Percentiles rank a stretch among this genome's conserved stretches.
Evolutionary conservation across 2,888 invertebrate species (phyloP).

Genomic region (Cryptus armator): DNA sequence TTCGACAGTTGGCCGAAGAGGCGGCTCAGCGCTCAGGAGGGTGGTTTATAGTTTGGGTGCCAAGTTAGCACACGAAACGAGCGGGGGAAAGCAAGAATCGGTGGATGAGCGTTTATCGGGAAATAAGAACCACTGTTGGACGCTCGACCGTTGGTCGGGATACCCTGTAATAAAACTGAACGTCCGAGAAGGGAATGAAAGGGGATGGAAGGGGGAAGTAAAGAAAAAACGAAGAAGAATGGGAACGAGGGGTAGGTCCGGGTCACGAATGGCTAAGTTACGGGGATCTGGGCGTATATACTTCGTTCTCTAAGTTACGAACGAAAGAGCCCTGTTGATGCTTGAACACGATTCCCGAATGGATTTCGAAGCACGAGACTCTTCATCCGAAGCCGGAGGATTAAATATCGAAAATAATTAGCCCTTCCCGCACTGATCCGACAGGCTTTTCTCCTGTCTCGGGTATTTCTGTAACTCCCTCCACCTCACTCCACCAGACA

Average conservation of each 20-base stretch:
- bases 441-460: constrained; percentile 24
- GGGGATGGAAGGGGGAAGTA: constrained; percentile 28
- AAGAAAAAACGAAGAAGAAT: constrained; percentile 54
- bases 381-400: constrained; percentile 25
- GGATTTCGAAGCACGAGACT: not conserved
- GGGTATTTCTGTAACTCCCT: constrained; percentile 9
- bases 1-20: constrained; percentile 39
- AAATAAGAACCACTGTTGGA: constrained; percentile 72
- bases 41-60: constrained; percentile 51
- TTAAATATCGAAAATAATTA: constrained; percentile 74
- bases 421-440: constrained; percentile 49
- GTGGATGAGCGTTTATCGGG: constrained; percentile 70
- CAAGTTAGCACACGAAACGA: constrained; percentile 21
- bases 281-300: constrained; percentile 23
- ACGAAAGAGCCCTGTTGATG: not conserved
- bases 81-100: constrained; percentile 42
- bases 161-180: constrained; percentile 78
- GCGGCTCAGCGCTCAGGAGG: constrained; percentile 30
- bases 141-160: constrained; percentile 71
- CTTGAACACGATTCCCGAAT: not conserved
- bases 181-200: constrained; percentile 53
- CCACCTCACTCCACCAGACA: not conserved
- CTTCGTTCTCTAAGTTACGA: not conserved
- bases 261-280: constrained; percentile 54
- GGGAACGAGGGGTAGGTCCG: constrained; percentile 51